Base-by-base conservation (phyloP, 2,113 vertebrate genomes). In the Sardina pilchardus region DNA sequence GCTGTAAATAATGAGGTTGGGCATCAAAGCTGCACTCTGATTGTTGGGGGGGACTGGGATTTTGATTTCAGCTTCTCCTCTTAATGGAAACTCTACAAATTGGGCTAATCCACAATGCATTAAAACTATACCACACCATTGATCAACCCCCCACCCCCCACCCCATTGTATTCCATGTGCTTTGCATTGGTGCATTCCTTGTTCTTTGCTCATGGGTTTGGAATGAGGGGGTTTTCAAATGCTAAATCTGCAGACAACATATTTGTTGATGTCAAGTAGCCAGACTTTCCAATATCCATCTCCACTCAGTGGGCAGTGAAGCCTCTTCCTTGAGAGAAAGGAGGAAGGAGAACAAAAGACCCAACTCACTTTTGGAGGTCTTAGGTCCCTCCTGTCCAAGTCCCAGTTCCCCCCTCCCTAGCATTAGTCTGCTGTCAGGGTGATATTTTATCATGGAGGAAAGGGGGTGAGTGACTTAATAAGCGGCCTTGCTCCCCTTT, bases 381-480 rank as follows among this genome's bases (percentile, higher is more conserved):
- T 34, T 30, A 19, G 19, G 42, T 82, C 36, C 81, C 48, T 86
- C 48, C 59, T 71, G 36, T 48, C 71, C 26, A 14, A 78, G 81
- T 63, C 50, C 45, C 50, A 81, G 63, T 42, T 67, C 36, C 80
- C 82, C 63, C 85, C 45, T 10, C 71, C 71, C 14, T 4, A 36
- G 14, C 4, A 30, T 0, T 36, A 36, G 67, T 75, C 67, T 75
- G 67, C 67, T n/a, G 26, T 8, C 81, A 84, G 75, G 34, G 21
- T 85, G 82, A 67, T 88, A 82, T 88, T 82, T 84, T 78, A 78
- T 78, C 71, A 43, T 81, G n/a, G 44, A 48, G 84, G 75, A 50
- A 71, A 19, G 85, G 82, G 30, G 59, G 81, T 83, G 67, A 34
- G 14, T 87, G 82, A 44, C 82, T 80, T 84, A 50, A 84, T 82